Base-by-base conservation (phyloP, 2,888 invertebrate genomes). In the Reticulitermes lucifugus region DNA sequence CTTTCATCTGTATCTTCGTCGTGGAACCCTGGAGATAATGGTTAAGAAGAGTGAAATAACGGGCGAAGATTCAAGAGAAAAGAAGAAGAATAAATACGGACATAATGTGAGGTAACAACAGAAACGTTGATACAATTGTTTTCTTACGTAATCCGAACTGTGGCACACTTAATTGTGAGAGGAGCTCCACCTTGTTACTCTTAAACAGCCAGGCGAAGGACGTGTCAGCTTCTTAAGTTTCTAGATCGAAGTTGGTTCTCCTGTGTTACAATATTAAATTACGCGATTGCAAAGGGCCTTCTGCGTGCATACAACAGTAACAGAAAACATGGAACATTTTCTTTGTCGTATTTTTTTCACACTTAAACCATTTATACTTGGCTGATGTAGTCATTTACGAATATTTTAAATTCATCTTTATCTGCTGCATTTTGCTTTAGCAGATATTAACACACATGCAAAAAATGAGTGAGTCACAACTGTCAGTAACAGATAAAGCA, bases 61-160 rank as follows among this genome's bases (percentile, higher is more conserved):
- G 2, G n/a, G 6, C 65, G 65, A 65, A 65, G 65, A 2, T 65
- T 65, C 65, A 25, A 2, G 14, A 46, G 21, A 73, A 73, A 73
- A 7, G 6, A 35, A 35, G 35, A 35, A 35, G 35, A 35, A 35
- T 2, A 73, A 73, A 41, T 21, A 65, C 65, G 10, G 65, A 65
- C 3, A 0, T 25, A 25, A 25, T 41, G 41, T 41, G 41, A 18
- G 14, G 7, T 25, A 10, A 2, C n/a, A 71, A 9, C 71, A 71
- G 41, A 41, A 41, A 73, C 41, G 73, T 21, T 73, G 35, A 14
- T 1, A 14, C 2, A 41, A 41, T 41, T 73, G 35, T 29, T 41
- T 73, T 73, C 10, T 73, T 73, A 73, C 22, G 73, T 73, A 73
- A 73, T 41, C 73, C 14, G 73, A 73, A 73, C 73, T 73, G 18